Base-by-base conservation (phyloP, 2,113 vertebrate genomes). In the Thunnus maccoyii region DNA sequence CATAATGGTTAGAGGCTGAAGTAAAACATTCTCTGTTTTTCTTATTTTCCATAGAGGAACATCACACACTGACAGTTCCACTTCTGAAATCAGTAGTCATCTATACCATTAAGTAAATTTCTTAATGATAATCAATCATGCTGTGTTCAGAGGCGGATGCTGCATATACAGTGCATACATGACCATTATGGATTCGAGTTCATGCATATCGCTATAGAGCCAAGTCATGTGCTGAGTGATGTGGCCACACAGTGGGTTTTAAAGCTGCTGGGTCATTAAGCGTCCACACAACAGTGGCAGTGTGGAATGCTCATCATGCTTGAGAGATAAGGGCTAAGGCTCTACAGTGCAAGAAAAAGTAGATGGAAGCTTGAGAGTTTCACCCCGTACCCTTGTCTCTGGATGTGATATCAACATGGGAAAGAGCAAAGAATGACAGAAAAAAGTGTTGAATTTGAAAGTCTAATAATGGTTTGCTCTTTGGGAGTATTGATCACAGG, bases 221-320 rank as follows among this genome's bases (percentile, higher is more conserved):
- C 2, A 13, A 48, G 63, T 69, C 72, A 76, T 63, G 51, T 50
- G 41, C 68, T 85, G 78, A 89, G 68, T 32, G 79, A 88, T 61
- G n/a, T 60, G 80, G 73, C 90, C 77, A 87, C 87, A 92, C 86
- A 88, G 58, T 60, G 65, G 77, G 76, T 56, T 83, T 86, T 54
- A 84, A 74, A 86, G 76, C 72, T 71, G 72, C 65, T 36, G 72
- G 83, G 47, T 91, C 85, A 93, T 93, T 90, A 89, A 71, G 58
- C 10, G 1, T 84, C 76, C 72, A 87, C 85, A 90, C 76, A 84
- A 88, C 73, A 83, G 80, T 62, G 84, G 76, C 54, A 64, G 63
- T 44, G 85, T 68, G 82, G 90, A 89, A 87, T 91, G 89, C 58
- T 73, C 18, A 22, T 60, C 62, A 56, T 81, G 64, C 60, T 60